Evolutionary conservation across 53 echinoderm and acorn worm genomes (phyloP).

Genomic region (Paracentrotus lividus): DNA sequence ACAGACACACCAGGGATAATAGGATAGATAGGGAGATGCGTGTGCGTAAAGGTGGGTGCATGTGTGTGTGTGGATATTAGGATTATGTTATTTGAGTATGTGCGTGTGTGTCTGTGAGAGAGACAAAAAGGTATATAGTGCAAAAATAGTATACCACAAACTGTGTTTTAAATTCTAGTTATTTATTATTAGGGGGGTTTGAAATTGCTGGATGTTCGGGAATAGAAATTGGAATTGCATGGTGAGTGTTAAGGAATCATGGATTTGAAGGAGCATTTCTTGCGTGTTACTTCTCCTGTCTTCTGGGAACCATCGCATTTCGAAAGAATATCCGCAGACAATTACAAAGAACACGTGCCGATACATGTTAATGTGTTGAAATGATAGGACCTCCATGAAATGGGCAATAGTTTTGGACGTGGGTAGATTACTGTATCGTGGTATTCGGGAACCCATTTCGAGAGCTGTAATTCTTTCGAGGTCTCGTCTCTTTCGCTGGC

Average conservation of each 20-base stretch:
- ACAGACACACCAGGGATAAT: too few relatives aligned
- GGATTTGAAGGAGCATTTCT: background rate
- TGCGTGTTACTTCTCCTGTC: background rate
- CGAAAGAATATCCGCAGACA: constrained; percentile 47
- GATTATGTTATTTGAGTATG: too few relatives aligned
- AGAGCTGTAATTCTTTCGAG: background rate
- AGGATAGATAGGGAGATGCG: too few relatives aligned
- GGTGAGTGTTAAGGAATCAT: background rate
- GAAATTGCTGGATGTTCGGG: background rate
- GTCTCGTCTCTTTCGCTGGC: background rate
- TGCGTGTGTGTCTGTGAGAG: too few relatives aligned
- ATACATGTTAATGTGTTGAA: constrained; percentile 11
- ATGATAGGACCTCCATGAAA: background rate
- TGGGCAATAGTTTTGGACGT: background rate
- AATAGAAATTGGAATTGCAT: background rate
- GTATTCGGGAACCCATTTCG: background rate
- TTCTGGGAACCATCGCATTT: background rate
- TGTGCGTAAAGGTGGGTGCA: too few relatives aligned
- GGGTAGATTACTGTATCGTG: constrained; percentile 9
- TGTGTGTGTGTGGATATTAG: too few relatives aligned
- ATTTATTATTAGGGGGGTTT: background rate
- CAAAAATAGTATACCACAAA: background rate
- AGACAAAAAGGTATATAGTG: background rate
- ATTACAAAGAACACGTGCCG: constrained; percentile 46
- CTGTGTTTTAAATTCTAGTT: too few relatives aligned